Conservation (phyloP, 2,888 invertebrate species). For the Lepidochrysops patricia region DNA sequence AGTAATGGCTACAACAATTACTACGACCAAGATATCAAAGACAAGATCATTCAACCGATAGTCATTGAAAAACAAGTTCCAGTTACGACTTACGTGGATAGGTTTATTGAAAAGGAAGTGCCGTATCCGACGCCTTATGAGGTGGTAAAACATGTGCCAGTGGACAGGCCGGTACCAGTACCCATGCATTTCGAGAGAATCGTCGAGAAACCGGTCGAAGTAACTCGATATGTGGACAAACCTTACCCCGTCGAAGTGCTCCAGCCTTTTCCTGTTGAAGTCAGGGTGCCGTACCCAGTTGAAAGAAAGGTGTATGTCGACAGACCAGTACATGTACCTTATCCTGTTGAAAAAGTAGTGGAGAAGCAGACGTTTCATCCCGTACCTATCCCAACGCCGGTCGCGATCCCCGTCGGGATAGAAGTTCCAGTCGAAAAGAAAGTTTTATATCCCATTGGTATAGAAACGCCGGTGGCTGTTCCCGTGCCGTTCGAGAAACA, state of each 20-base stretch:
- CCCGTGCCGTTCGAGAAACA: constrained; percentile 61
- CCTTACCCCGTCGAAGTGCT: constrained; percentile 73
- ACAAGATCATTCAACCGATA: constrained; percentile 59
- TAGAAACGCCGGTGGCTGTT: constrained; percentile 57
- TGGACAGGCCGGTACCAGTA: constrained; percentile 59
- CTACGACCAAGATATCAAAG: constrained; percentile 37
- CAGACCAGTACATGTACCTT: constrained; percentile 62
- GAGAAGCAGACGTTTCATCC: constrained; percentile 63
- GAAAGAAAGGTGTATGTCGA: constrained; percentile 70
- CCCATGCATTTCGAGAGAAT: constrained; percentile 67
- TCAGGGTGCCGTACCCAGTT: constrained; percentile 64
- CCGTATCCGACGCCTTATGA: constrained; percentile 55
- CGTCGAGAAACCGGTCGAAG: constrained; percentile 69
- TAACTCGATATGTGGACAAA: constrained; percentile 71
- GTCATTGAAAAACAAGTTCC: constrained; percentile 64
- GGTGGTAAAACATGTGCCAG: constrained; percentile 45
- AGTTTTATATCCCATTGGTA: constrained; percentile 47
- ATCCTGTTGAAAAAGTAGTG: constrained; percentile 66
- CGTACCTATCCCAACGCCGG: constrained; percentile 57
- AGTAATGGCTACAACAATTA: constrained; percentile 41
- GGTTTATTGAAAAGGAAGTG: constrained; percentile 60
- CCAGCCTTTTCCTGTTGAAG: constrained; percentile 71
- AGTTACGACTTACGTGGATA: constrained; percentile 58
- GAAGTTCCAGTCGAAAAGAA: constrained; percentile 51
- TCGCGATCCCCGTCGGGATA: constrained; percentile 51